Evolutionary conservation across 2,888 invertebrate genomes (phyloP).

Genomic region (Opisthograptis luteolata): DNA sequence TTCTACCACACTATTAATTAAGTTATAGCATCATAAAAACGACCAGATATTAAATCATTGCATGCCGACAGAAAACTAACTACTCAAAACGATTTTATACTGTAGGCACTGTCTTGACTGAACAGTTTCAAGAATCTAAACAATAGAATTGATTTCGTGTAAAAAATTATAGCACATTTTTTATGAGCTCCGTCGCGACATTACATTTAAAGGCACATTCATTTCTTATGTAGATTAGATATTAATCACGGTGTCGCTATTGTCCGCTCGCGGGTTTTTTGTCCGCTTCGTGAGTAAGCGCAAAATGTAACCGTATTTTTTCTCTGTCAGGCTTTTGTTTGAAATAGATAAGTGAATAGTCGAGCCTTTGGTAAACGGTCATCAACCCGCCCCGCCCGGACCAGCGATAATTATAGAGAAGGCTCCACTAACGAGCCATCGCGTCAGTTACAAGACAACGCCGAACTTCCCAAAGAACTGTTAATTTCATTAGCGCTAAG

Average conservation of each 20-base stretch:
- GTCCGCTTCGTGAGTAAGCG: slow-evolving; percentile 68
- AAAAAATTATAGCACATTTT: slow-evolving; percentile 36
- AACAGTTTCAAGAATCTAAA: slow-evolving; percentile 22
- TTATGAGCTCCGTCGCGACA: slow-evolving; percentile 32
- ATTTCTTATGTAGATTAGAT: slow-evolving; percentile 57
- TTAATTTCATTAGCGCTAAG: slow-evolving; percentile 45
- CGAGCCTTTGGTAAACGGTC: slow-evolving; percentile 65
- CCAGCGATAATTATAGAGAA: slow-evolving; percentile 68
- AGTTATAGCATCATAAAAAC: no score
- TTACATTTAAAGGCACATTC: slow-evolving; percentile 37
- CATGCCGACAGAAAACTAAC: slow-evolving; percentile 1
- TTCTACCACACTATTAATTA: no score
- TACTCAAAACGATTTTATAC: background rate
- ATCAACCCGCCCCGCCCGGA: slow-evolving; percentile 58
- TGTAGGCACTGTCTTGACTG: background rate
- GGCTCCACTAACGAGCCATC: slow-evolving; percentile 65
- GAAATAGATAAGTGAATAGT: slow-evolving; percentile 77
- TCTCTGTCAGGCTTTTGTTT: slow-evolving; percentile 67
- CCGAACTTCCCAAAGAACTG: slow-evolving; percentile 39
- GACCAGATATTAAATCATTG: background rate
- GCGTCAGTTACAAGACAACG: slow-evolving; percentile 42
- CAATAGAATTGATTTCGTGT: slow-evolving; percentile 29
- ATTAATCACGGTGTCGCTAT: slow-evolving; percentile 73
- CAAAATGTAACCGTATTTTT: slow-evolving; percentile 63
- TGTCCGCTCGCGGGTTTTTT: slow-evolving; percentile 64